Conservation (phyloP, 2,888 invertebrate species). For the Boloria euphrosyne region DNA sequence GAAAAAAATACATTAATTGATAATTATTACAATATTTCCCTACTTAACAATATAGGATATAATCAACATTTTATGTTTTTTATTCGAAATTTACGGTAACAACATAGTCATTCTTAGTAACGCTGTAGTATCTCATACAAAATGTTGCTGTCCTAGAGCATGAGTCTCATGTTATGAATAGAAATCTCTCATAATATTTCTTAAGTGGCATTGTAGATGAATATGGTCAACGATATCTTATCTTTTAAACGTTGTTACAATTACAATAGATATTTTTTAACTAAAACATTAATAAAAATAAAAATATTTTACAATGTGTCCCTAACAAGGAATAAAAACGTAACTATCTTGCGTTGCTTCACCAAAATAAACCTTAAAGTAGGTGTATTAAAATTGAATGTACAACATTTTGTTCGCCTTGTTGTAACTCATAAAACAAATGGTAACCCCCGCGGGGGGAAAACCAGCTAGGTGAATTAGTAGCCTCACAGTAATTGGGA, state of each 20-base stretch:
- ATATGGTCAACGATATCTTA: too few species aligned
- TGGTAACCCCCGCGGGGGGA: too few species aligned
- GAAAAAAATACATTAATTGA: neutral
- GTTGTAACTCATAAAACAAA: too few species aligned
- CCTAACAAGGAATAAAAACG: neutral
- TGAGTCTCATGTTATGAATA: neutral
- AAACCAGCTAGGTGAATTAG: too few species aligned
- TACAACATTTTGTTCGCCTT: neutral
- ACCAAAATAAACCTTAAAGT: constrained; percentile 3
- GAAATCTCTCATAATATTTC: neutral
- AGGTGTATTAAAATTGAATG: neutral
- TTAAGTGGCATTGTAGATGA: neutral
- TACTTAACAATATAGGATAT: neutral
- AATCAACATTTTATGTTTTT: neutral
- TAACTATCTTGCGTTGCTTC: constrained; percentile 7
- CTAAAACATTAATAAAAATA: neutral
- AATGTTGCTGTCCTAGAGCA: constrained; percentile 4
- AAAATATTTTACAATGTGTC: neutral
- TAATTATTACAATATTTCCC: neutral
- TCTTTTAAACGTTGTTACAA: neutral
- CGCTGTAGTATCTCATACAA: neutral
- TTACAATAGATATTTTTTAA: neutral
- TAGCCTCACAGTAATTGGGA: neutral
- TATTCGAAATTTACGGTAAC: neutral
- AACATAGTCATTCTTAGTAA: constrained; percentile 4